phyloP scores from a whole-genome alignment of 2,888 invertebrate species.

The Miltochrista miniata region DNA sequence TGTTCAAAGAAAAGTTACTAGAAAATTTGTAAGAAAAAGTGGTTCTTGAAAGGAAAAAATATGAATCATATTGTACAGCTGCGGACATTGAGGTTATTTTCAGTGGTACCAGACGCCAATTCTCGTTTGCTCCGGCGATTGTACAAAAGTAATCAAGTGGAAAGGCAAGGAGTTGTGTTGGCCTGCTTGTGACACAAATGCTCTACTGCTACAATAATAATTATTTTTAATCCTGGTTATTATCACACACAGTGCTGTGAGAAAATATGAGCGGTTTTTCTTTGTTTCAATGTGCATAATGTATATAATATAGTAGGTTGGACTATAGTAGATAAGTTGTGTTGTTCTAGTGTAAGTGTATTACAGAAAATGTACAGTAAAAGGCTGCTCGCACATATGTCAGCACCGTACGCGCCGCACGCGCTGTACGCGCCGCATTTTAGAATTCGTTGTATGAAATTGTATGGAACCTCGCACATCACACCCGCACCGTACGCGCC shows the following conservation, averaged over 20 bases:
- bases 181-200: conserved; percentile 46
- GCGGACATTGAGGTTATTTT: conserved; percentile 38
- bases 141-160: conserved; percentile 61
- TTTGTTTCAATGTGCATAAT: conserved; percentile 16
- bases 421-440: too few relatives aligned
- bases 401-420: too few relatives aligned
- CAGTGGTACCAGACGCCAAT: conserved; percentile 54
- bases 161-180: conserved; percentile 56
- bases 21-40: neutral
- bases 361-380: too few relatives aligned
- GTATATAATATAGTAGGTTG: neutral
- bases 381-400: too few relatives aligned
- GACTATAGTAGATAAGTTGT: too few relatives aligned
- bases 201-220: conserved; percentile 43
- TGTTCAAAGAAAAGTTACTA: too few relatives aligned
- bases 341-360: too few relatives aligned
- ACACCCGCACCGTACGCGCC: too few relatives aligned
- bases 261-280: conserved; percentile 21
- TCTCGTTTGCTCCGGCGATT: conserved; percentile 60
- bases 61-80: conserved; percentile 29
- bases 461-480: too few relatives aligned
- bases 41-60: conserved; percentile 28
- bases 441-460: too few relatives aligned
- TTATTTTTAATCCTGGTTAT: conserved; percentile 39
- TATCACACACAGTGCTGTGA: conserved; percentile 28